These are phyloP conservation scores for Brachyopa scutellaris DNA, from an alignment of 2,888 invertebrate species.

Conservation along the genomic window DNA sequence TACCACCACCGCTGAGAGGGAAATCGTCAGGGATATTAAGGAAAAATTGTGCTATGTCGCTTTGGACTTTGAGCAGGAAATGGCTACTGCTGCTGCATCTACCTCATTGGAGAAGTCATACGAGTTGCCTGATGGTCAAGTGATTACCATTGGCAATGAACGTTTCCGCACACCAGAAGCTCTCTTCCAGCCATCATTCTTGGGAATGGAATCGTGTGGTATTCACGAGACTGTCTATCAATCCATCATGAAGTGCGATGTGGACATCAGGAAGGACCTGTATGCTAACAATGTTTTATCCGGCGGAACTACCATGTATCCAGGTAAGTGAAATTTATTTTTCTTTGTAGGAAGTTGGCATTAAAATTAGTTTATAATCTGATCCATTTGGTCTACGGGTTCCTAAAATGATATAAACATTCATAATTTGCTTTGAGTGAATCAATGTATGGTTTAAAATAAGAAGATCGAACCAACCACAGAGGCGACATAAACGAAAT, in stretches of 20 bases:
- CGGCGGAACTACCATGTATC: slow-evolving; percentile 94
- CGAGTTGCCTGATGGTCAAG: slow-evolving; percentile 96
- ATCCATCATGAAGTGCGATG: slow-evolving; percentile 98
- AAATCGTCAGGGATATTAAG: slow-evolving; percentile 97
- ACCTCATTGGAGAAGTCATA: slow-evolving; percentile 97
- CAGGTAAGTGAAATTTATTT: slow-evolving; percentile 82
- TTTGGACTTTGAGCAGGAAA: slow-evolving; percentile 95
- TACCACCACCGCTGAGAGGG: slow-evolving; percentile 95
- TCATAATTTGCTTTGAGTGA: no score
- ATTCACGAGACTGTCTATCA: slow-evolving; percentile 97
- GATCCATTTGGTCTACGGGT: no score
- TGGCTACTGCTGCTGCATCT: slow-evolving; percentile 95
- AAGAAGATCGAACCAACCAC: no score
- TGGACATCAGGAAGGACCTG: slow-evolving; percentile 96
- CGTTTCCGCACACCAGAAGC: slow-evolving; percentile 97
- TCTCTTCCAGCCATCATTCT: slow-evolving; percentile 96
- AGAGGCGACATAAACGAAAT: no score
- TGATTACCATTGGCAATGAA: slow-evolving; percentile 96
- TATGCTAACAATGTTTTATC: slow-evolving; percentile 96
- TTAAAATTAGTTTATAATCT: no score
- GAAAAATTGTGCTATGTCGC: slow-evolving; percentile 96
- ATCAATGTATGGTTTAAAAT: no score
- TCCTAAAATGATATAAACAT: no score
- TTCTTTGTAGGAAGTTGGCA: no score
- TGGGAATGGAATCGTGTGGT: slow-evolving; percentile 92